A percentile compares a stretch with the other conserved stretches of the same genome.
phyloP scores from a whole-genome alignment of 2,113 vertebrate species.

The Python bivittatus region DNA sequence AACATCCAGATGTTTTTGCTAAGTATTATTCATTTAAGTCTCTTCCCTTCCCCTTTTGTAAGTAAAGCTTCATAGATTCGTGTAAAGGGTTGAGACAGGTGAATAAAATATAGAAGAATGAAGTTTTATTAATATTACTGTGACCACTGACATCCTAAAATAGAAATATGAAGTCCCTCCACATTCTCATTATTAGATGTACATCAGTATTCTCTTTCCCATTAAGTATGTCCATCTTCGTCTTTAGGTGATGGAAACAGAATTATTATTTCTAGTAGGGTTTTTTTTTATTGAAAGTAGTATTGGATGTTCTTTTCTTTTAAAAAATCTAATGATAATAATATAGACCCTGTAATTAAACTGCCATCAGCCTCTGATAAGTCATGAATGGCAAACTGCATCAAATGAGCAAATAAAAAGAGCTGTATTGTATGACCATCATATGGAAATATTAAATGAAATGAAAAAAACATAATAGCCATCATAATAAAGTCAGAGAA shows the following conservation, averaged over 20 bases:
- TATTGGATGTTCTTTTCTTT: conserved; percentile 47
- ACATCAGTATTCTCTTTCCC: conserved; percentile 58
- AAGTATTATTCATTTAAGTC: neutral
- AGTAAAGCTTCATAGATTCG: conserved; percentile 29
- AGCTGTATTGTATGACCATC: conserved; percentile 70
- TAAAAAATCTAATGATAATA: conserved; percentile 55
- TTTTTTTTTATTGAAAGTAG: conserved; percentile 62
- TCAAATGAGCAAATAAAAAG: conserved; percentile 64
- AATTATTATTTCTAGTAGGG: conserved; percentile 66
- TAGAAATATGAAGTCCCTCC: conserved; percentile 55
- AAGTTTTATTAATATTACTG: conserved; percentile 58
- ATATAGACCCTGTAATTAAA: conserved; percentile 71
- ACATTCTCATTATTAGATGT: conserved; percentile 66
- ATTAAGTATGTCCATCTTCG: conserved; percentile 60
- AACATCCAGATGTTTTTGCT: neutral
- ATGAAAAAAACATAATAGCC: conserved; percentile 67
- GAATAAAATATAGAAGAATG: conserved; percentile 50
- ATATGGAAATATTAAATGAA: conserved; percentile 72
- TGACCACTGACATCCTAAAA: conserved; percentile 41
- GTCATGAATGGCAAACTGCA: conserved; percentile 58
- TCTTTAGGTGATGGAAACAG: conserved; percentile 64
- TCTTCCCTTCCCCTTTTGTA: neutral
- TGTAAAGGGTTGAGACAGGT: conserved; percentile 33
- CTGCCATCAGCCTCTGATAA: conserved; percentile 70
- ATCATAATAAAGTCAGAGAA: conserved; percentile 67